Evolutionary conservation across 2,888 invertebrate genomes (phyloP), one percentile per base, ranked within the genome.

Genomic region (Crocallis elinguaria): DNA sequence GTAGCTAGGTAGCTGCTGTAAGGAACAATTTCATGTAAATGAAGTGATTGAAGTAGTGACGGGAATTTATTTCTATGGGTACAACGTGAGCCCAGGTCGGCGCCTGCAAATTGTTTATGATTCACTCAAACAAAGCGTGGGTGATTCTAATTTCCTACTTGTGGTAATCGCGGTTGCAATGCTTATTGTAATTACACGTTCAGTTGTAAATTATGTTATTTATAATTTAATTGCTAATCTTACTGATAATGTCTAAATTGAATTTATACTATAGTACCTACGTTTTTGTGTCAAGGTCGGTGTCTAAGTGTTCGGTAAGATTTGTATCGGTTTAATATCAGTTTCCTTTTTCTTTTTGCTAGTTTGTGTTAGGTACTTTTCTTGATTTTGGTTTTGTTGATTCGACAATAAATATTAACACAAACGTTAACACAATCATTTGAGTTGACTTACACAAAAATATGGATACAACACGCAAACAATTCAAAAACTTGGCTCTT

Each of bases 111-210:
- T 51, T 37, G 57, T 64, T 66, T 65, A 66, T 74, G 75, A 75
- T 42, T 73, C 69, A 73, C 53, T 39, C 41, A 25, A 30, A 51
- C 16, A 45, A 11, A 32, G 68, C 71, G 75, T 77, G 72, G 78
- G 78, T 66, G 70, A 67, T 61, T 72, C 67, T 75, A 71, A 74
- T 73, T 70, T 72, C 54, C 69, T 67, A 55, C 57, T 60, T 67
- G 65, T 62, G 43, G 55, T 57, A 69, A 71, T 70, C 55, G 14
- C 39, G 51, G 67, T 64, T 64, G 64, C 60, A 62, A 52, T 59
- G 13, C 27, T 50, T 36, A 27, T 37, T 27, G 35, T 53, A 50
- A 57, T 50, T 32, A 45, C 30, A 42, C 48, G 50, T 48, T 49
- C 37, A 9, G 46, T 37, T 29, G 33, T 50, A 35, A 43, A 32